Evolutionary conservation across 1,140 invertebrate species (phyloP).

Genomic region (Zaprionus tsacasi): DNA sequence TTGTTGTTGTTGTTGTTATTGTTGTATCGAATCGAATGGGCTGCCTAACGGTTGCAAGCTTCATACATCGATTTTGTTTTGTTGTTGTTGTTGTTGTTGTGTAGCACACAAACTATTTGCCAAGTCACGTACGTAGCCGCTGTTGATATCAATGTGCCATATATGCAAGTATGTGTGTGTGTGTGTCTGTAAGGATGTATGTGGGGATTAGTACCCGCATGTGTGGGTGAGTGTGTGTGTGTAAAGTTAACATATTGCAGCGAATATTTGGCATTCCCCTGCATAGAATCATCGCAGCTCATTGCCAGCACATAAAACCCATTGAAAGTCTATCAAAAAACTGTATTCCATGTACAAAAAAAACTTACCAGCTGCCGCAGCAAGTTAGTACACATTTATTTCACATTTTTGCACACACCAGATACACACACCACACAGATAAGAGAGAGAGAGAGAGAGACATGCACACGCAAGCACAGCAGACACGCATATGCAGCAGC

Average conservation of each 20-base stretch:
- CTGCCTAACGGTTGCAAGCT: slow-evolving; percentile 18
- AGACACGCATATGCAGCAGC: slow-evolving; percentile 5
- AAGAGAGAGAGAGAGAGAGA: neutral
- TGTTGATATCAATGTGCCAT: neutral
- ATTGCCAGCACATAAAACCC: slow-evolving; percentile 5
- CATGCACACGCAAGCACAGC: slow-evolving; percentile 30
- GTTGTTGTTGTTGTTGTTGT: slow-evolving; percentile 49
- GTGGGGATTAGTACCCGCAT: slow-evolving; percentile 15
- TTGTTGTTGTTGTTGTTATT: slow-evolving; percentile 24
- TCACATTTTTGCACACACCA: slow-evolving; percentile 29
- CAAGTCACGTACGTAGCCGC: slow-evolving; percentile 44
- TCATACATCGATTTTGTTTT: slow-evolving; percentile 4
- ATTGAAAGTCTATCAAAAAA: slow-evolving; percentile 20
- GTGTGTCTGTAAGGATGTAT: slow-evolving; percentile 20
- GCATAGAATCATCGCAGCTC: neutral
- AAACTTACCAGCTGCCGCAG: slow-evolving; percentile 42
- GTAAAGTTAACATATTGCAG: slow-evolving; percentile 46
- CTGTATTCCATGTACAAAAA: slow-evolving; percentile 1
- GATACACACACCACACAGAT: slow-evolving; percentile 27
- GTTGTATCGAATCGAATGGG: slow-evolving; percentile 7
- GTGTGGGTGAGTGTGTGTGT: slow-evolving; percentile 30
- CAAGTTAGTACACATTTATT: slow-evolving; percentile 34
- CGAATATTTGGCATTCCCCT: slow-evolving; percentile 16
- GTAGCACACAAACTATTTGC: slow-evolving; percentile 50
- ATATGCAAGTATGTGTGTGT: slow-evolving; percentile 7